A percentile compares a stretch with the other conserved stretches of the same genome.
Conservation (phyloP, 2,888 invertebrate genomes). For the Anthoptus insignis region DNA sequence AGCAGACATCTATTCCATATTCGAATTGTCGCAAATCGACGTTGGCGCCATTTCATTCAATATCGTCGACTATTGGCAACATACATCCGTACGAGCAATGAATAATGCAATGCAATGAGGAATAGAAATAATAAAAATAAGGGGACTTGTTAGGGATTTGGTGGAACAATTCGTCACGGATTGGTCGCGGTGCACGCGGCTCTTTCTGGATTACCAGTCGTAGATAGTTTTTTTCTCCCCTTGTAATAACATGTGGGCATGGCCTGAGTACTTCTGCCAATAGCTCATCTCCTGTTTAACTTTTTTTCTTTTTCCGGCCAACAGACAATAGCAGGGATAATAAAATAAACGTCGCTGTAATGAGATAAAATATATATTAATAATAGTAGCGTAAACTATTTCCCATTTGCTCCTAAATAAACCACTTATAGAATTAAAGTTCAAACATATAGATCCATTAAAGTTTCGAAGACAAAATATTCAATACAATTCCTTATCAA, state of each 20-base stretch:
- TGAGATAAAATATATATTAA: too few species aligned
- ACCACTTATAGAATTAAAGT: too few species aligned
- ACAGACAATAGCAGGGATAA: too few species aligned
- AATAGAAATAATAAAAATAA: conserved; percentile 70
- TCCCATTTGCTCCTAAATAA: too few species aligned
- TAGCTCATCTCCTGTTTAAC: not conserved
- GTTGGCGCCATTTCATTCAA: conserved; percentile 39
- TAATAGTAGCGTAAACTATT: too few species aligned
- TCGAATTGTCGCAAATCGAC: conserved; percentile 39
- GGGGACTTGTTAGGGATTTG: conserved; percentile 57
- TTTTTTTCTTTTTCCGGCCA: too few species aligned
- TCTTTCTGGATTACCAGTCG: conserved; percentile 51
- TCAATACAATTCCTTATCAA: too few species aligned
- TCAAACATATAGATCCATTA: too few species aligned
- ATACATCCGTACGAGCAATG: conserved; percentile 62
- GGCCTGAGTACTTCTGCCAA: conserved; percentile 9
- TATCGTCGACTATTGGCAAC: conserved; percentile 42
- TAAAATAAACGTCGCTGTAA: too few species aligned
- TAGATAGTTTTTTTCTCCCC: conserved; percentile 43
- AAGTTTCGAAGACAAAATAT: too few species aligned
- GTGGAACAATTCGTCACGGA: conserved; percentile 75
- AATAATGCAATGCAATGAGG: conserved; percentile 68
- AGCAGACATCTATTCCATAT: conserved; percentile 38
- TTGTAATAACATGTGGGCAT: conserved; percentile 23
- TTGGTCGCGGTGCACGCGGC: conserved; percentile 64